Base-by-base conservation (phyloP, 2,113 vertebrate species). In the Lepisosteus osseus region DNA sequence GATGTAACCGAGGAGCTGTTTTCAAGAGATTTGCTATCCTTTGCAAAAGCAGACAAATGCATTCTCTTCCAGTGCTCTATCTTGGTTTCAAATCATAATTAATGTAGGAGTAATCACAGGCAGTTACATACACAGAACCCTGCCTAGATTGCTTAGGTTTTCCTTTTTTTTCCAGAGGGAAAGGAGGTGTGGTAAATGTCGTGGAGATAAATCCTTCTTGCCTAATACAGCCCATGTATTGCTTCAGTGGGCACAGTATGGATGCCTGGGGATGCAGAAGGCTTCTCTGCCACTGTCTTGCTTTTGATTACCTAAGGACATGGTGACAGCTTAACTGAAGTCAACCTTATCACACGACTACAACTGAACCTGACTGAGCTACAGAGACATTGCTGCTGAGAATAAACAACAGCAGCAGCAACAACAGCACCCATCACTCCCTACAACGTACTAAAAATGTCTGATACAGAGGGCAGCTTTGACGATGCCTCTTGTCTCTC, bases 401-500 rank as follows among this genome's bases (percentile, higher is more conserved):
- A 29, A 43, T 41, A 69, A 56, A 6, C 4, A 59, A 65, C 71
- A 65, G 61, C 70, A 76, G 54, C 78, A 72, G 29, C 47, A 59
- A 6, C 11, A 43, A 56, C 62, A 8, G 54, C 77, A 68, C 5
- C 42, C 40, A 65, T 74, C 75, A 68, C 61, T 68, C 41, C 73
- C 29, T 68, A 77, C 81, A 77, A 78, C 14, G n/a, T 73, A 81
- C 86, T 89, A 74, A 80, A 81, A 72, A 86, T 87, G 90, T 90
- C 85, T 70, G 85, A 87, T 74, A 86, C 77, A 45, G 90, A 93
- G 77, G 82, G 83, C 45, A 83, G 85, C 82, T 90, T 89, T 92
- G 86, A 92, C 1, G 82, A 85, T 79, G 82, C 78, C 17, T 92
- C 86, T 80, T 88, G 77, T 82, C 86, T 95, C 76, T 93, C 83